A percentile compares a stretch with the other conserved stretches of the same genome.
phyloP scores from a whole-genome alignment of 2,797 vertebrate species.

The Podarcis lilfordi region DNA sequence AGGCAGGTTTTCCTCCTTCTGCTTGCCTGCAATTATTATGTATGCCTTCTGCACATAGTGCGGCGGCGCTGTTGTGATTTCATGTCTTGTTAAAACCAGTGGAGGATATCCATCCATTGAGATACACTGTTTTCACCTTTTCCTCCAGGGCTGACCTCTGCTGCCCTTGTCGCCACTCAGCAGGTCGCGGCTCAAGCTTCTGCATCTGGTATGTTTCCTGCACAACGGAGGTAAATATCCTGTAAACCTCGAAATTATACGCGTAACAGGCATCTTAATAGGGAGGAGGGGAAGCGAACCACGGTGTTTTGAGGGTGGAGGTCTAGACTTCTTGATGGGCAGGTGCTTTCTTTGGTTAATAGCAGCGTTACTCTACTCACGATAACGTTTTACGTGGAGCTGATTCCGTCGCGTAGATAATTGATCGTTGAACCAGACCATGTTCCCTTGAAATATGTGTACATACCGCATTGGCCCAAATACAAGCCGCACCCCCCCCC shows the following conservation, averaged over 20 bases:
- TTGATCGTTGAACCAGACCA: not conserved
- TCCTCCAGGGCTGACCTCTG: slow-evolving; percentile 87
- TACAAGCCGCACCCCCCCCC: too few species aligned
- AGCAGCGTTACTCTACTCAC: slow-evolving; percentile 4
- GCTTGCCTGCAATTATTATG: slow-evolving; percentile 26
- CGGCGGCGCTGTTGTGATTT: slow-evolving; percentile 1
- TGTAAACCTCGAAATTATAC: slow-evolving; percentile 32
- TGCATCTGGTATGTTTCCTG: slow-evolving; percentile 89
- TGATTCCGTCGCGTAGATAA: slow-evolving; percentile 19
- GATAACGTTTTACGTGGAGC: slow-evolving; percentile 18
- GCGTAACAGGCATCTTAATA: slow-evolving; percentile 17
- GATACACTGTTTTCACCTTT: slow-evolving; percentile 55
- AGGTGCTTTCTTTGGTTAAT: slow-evolving; percentile 18
- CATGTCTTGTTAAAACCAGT: slow-evolving; percentile 55
- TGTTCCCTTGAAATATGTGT: slow-evolving; percentile 33
- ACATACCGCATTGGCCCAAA: not conserved
- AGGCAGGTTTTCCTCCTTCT: slow-evolving; percentile 10
- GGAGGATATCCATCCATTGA: slow-evolving; percentile 50
- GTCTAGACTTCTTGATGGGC: slow-evolving; percentile 12
- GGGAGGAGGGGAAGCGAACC: slow-evolving; percentile 29
- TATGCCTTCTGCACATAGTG: slow-evolving; percentile 33
- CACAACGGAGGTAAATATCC: slow-evolving; percentile 83
- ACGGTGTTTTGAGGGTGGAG: slow-evolving; percentile 25
- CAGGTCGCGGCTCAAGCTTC: slow-evolving; percentile 91
- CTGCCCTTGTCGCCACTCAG: slow-evolving; percentile 92